Evolutionary conservation across 2,888 invertebrate genomes (phyloP).

Genomic region (Keiferia lycopersicella): DNA sequence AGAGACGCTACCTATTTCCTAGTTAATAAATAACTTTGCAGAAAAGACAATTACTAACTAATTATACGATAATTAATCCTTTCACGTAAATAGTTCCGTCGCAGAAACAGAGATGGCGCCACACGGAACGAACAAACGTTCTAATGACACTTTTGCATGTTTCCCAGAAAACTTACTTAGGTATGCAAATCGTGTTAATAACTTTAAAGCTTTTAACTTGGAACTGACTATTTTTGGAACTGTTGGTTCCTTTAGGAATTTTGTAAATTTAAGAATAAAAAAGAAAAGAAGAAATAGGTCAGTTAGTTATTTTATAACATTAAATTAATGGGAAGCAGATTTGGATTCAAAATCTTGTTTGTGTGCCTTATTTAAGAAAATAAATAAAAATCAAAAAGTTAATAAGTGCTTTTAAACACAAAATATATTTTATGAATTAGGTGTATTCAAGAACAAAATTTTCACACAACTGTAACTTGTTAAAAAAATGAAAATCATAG

Average conservation of each 20-base stretch:
- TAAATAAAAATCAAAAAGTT: no score
- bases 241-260: background rate
- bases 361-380: no score
- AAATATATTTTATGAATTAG: no score
- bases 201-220: conserved; percentile 8
- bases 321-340: no score
- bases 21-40: background rate
- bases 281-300: no score
- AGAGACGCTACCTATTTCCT: background rate
- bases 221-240: background rate
- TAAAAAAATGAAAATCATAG: no score
- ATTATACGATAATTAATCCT: background rate
- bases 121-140: conserved; percentile 22
- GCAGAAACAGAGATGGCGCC: conserved; percentile 21
- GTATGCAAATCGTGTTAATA: conserved; percentile 26
- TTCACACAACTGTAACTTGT: no score
- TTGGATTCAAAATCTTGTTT: no score
- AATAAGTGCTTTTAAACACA: no score
- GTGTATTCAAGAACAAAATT: no score
- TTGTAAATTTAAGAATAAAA: no score
- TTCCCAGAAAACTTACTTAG: conserved; percentile 13
- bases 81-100: conserved; percentile 6
- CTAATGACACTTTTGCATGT: conserved; percentile 28
- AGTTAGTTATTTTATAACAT: no score
- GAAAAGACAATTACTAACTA: conserved; percentile 7